These are phyloP conservation scores for Astropecten irregularis DNA, from an alignment of 53 echinoderm and acorn worm species.

Conservation along the genomic window DNA sequence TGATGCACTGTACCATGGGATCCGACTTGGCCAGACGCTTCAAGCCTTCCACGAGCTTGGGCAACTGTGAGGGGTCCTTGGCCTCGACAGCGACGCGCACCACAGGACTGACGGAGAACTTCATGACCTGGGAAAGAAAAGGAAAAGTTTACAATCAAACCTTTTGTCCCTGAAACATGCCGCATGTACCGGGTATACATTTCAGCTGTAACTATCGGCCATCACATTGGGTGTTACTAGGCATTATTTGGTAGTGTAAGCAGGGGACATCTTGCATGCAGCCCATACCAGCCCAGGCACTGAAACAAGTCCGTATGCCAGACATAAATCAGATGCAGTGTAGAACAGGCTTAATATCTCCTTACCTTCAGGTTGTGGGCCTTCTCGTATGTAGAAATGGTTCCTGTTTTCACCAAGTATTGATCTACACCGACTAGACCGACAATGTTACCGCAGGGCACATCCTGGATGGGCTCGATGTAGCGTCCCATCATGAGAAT, in stretches of 20 bases:
- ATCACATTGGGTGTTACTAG: no score
- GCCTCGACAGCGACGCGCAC: slow-evolving; percentile 96
- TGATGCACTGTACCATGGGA: slow-evolving; percentile 93
- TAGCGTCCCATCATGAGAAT: slow-evolving; percentile 99
- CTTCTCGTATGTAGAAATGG: slow-evolving; percentile 87
- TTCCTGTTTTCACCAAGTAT: slow-evolving; percentile 93
- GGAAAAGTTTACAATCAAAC: background rate
- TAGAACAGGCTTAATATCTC: background rate
- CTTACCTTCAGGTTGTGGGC: slow-evolving; percentile 93
- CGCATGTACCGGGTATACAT: no score
- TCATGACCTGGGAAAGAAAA: slow-evolving; percentile 75
- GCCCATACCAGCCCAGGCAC: no score
- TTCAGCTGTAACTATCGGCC: no score
- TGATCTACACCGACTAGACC: slow-evolving; percentile 97
- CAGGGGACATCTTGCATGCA: no score
- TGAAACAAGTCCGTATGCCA: no score
- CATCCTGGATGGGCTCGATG: slow-evolving; percentile 87
- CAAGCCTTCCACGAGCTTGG: slow-evolving; percentile 95
- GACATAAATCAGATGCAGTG: no score
- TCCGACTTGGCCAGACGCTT: slow-evolving; percentile 95
- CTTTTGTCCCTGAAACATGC: no score
- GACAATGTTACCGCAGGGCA: slow-evolving; percentile 96
- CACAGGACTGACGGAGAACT: slow-evolving; percentile 97
- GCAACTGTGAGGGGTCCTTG: slow-evolving; percentile 86
- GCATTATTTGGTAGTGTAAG: no score